Evolutionary conservation across 2,888 invertebrate species (phyloP), one percentile per base, ranked within the genome.

Genomic region (Sepiola atlantica): DNA sequence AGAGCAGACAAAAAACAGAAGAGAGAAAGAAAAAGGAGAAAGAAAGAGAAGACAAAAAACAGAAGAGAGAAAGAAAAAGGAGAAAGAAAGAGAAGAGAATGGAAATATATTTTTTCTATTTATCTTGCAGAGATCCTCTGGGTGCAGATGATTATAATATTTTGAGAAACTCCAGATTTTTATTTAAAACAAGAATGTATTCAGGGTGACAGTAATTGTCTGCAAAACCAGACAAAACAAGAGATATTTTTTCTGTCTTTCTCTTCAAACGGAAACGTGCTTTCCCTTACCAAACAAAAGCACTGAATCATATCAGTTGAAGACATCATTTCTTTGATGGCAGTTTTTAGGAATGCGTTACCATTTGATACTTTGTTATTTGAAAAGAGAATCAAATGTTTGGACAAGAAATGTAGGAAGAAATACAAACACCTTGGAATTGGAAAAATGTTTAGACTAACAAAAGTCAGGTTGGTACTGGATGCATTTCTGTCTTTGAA

Each of bases 401-500:
- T 77, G 77, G 10, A 77, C 77, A 77, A 77, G 77, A 77, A 77
- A 77, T 77, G 77, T 77, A n/a, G 77, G 77, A 77, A 77, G 77
- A 77, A 77, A 77, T 77, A 77, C 77, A 77, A 77, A 77, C 77
- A 77, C n/a, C n/a, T 77, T 77, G 77, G 77, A 77, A 77, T 77
- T n/a, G 16, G 28, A 77, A 77, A 28, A 77, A 77, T 77, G 77
- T 77, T 77, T 77, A 77, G 77, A 77, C n/a, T 77, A 77, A 61
- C 24, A 61, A 61, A 77, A 77, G n/a, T 28, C 12, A 10, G n/a
- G 28, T 28, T 28, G 16, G n/a, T 77, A 77, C 77, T 77, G 14
- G 61, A 61, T 28, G 14, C 8, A 24, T 57, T n/a, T 61, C 61
- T 28, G 28, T 77, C 77, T 77, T 77, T 77, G 12, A n/a, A 16